phyloP scores from a whole-genome alignment of 2,888 invertebrate species.

The Anorthoa munda region DNA sequence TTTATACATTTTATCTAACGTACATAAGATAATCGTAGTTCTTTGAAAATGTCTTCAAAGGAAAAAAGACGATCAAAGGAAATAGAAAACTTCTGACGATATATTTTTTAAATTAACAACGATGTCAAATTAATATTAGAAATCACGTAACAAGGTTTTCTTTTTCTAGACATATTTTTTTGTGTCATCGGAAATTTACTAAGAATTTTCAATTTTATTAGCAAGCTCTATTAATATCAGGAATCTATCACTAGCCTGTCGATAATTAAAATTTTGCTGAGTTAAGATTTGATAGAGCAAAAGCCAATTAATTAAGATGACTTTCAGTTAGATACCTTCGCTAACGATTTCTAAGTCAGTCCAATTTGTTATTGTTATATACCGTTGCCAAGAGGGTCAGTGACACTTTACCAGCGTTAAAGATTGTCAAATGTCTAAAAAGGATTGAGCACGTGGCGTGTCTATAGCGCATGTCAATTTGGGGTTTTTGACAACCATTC shows the following conservation, averaged over 20 bases:
- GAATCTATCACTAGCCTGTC: neutral
- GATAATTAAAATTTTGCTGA: neutral
- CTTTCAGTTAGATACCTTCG: neutral
- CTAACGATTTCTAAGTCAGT: neutral
- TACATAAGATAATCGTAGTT: neutral
- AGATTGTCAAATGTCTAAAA: neutral
- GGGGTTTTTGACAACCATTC: too few relatives aligned
- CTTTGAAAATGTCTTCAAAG: conserved; percentile 18
- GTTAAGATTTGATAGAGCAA: neutral
- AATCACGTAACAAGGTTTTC: neutral
- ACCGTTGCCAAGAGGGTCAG: neutral
- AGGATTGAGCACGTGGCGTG: neutral
- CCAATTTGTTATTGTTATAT: neutral
- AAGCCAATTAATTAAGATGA: neutral
- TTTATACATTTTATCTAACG: conserved; percentile 1
- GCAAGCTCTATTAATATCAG: neutral
- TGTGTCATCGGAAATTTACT: neutral
- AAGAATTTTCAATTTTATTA: conserved; percentile 11
- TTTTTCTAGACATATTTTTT: neutral
- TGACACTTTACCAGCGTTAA: neutral
- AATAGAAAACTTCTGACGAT: neutral
- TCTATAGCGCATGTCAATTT: neutral
- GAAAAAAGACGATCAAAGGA: conserved; percentile 13
- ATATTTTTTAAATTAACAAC: conserved; percentile 23
- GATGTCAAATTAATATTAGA: neutral